phyloP scores from a whole-genome alignment of 2,113 vertebrate genomes.

The Neopipo cinnamomea region DNA sequence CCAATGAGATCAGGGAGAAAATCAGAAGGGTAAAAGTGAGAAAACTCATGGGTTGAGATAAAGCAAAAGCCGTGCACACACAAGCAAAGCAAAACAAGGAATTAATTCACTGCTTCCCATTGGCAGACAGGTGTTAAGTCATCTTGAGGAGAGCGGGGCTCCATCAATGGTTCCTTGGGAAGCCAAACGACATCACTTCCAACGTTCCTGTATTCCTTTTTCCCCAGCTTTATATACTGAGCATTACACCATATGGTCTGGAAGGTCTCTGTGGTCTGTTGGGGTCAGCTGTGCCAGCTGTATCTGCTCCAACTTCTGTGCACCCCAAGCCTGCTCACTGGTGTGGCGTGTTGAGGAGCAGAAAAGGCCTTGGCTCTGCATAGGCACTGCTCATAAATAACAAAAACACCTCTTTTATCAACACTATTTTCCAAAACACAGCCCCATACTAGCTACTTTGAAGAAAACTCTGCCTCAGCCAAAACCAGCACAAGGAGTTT shows the following conservation, averaged over 20 bases:
- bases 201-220: background rate
- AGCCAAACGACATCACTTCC: background rate
- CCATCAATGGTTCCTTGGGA: background rate
- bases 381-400: background rate
- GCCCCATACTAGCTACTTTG: too few species aligned
- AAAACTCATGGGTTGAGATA: background rate
- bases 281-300: background rate
- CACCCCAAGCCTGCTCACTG: background rate
- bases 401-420: background rate
- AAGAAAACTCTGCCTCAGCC: background rate
- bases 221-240: too few species aligned
- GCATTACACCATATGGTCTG: background rate
- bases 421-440: background rate
- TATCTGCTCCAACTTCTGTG: background rate
- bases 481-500: background rate
- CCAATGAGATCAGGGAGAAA: background rate
- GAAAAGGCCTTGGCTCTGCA: background rate
- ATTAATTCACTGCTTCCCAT: background rate
- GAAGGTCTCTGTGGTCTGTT: background rate
- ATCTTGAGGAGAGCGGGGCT: background rate
- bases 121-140: background rate
- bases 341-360: background rate
- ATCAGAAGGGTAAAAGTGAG: background rate
- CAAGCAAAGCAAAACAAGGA: background rate
- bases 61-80: background rate